Percentiles rank a stretch among this genome's conserved stretches.
These are phyloP conservation scores for Serranus cabrilla DNA, from an alignment of 2,797 vertebrate genomes.

Conservation along the genomic window DNA sequence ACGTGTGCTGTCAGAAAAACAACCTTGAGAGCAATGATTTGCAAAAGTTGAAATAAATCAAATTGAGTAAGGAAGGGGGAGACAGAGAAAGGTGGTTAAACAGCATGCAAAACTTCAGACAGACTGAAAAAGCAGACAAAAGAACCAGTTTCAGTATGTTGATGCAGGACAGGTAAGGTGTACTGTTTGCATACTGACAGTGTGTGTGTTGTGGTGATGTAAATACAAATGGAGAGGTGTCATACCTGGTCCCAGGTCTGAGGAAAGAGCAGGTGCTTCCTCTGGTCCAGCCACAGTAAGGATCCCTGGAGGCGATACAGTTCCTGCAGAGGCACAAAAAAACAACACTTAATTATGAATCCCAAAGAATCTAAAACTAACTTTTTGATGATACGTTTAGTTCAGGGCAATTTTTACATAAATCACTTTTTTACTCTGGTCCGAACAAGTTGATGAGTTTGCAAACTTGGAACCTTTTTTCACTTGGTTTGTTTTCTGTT, in stretches of 20 bases:
- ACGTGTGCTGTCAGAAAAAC: conserved; percentile 39
- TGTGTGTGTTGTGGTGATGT: conserved; percentile 9
- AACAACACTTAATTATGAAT: background rate
- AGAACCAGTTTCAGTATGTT: background rate
- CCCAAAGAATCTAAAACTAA: background rate
- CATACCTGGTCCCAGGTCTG: conserved; percentile 91
- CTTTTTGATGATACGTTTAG: too few relatives aligned
- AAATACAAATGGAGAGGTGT: conserved; percentile 9
- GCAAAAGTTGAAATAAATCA: conserved; percentile 43
- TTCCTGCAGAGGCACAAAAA: conserved; percentile 83
- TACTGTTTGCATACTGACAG: background rate
- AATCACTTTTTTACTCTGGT: too few relatives aligned
- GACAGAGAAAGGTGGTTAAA: conserved; percentile 10
- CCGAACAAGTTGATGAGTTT: too few relatives aligned
- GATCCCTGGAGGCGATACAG: conserved; percentile 94
- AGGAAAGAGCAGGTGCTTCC: conserved; percentile 94
- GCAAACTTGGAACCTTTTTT: too few relatives aligned
- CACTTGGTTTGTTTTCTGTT: too few relatives aligned
- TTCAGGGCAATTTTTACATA: too few relatives aligned
- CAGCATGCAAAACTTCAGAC: background rate
- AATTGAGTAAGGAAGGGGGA: background rate
- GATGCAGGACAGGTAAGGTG: background rate
- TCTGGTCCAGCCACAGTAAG: conserved; percentile 95
- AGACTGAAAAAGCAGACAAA: background rate
- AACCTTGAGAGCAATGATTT: conserved; percentile 44